Evolutionary conservation across 92 coral and sea anemone species (phyloP).

Genomic region (Meandrina meandrites): DNA sequence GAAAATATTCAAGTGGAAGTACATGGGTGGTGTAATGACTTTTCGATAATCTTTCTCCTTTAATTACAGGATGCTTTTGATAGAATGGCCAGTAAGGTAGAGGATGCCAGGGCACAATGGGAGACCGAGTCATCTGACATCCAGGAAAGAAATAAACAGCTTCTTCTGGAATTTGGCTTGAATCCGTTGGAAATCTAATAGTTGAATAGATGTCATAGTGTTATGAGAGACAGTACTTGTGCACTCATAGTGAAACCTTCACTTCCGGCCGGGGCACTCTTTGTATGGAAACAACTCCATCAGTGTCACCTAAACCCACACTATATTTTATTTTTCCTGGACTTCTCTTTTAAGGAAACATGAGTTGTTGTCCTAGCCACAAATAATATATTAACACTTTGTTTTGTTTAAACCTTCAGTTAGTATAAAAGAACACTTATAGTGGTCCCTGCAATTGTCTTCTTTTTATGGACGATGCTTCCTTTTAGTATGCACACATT

Average conservation of each 20-base stretch:
- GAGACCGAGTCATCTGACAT: slow-evolving; percentile 83
- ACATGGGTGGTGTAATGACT: not conserved
- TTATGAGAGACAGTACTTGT: not conserved
- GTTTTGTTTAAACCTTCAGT: too few relatives aligned
- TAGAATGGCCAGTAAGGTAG: slow-evolving; percentile 86
- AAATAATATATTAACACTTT: too few relatives aligned
- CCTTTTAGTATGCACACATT: too few relatives aligned
- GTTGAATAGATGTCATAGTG: not conserved
- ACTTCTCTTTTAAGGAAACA: too few relatives aligned
- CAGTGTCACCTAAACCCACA: too few relatives aligned
- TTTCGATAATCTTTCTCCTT: not conserved
- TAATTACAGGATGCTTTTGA: slow-evolving; percentile 89
- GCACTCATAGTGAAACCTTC: not conserved
- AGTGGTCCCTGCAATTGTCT: too few relatives aligned
- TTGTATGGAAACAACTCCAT: too few relatives aligned
- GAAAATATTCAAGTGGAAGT: not conserved
- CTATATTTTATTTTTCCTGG: too few relatives aligned
- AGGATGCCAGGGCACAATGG: slow-evolving; percentile 93
- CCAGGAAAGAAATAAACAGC: slow-evolving; percentile 88
- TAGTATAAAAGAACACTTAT: too few relatives aligned
- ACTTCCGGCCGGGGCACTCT: not conserved
- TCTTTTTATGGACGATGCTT: too few relatives aligned
- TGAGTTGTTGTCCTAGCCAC: too few relatives aligned
- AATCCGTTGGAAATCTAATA: slow-evolving; percentile 89
- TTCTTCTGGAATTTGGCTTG: slow-evolving; percentile 91